Base-by-base conservation (phyloP, 2,797 vertebrate species). In the Siniperca scherzeri region DNA sequence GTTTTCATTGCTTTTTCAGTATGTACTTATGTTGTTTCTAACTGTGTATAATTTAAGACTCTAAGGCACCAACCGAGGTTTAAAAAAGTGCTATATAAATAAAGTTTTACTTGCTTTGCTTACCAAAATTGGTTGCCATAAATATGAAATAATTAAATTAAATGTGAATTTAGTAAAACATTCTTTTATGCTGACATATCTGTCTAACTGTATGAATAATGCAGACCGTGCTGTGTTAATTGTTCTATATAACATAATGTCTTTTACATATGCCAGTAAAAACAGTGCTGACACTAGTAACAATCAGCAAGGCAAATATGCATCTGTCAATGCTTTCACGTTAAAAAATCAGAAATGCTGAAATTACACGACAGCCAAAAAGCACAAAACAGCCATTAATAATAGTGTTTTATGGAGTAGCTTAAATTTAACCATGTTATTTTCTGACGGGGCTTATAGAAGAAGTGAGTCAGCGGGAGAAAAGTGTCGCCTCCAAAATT, bases 381-480 rank as follows among this genome's bases (percentile, higher is more conserved):
- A 70, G 65, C 59, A 78, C 77, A 83, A 78, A 89, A 82, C 38
- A 70, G 48, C 48, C 65, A 89, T 90, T 86, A 89, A 83, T 86
- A 86, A 83, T 4, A 50, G 62, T 67, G 74, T 83, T 93, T 91
- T 89, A 91, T 87, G 80, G 78, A 71, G 83, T 17, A 55, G 70
- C 68, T 76, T 81, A 82, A 74, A 87, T 92, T 88, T 75, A 67
- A 78, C 59, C 82, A 11, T 19, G 40, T 57, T 81, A 80, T 88
- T 88, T 88, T 87, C 86, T 83, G 67, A 87, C 70, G 36, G 44
- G 30, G 79, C 67, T 78, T 67, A 60, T 56, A 92, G 86, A 77
- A 85, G 81, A 74, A 84, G 69, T 90, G 88, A 93, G 78, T 88
- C 88, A 65, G 73, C 64, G 60, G 40, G 72, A 83, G 82, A 62